Base-by-base conservation (phyloP, 2,113 vertebrate species). In the Spea multiplicata region DNA sequence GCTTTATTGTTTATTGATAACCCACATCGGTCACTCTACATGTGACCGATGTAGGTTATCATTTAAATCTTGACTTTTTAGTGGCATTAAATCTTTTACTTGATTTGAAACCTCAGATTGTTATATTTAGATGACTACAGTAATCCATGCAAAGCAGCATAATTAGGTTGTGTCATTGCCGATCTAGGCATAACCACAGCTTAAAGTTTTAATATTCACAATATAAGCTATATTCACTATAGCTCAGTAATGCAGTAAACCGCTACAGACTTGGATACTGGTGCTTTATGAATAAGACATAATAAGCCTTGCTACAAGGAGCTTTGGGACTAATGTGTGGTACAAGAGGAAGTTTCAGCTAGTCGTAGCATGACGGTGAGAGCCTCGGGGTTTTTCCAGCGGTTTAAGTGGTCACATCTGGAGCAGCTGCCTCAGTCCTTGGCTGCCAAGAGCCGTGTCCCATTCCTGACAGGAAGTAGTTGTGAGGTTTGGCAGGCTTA, bases 341-440 rank as follows among this genome's bases (percentile, higher is more conserved):
- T 59, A 49, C n/a, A 14, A 48, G 70, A 50, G 57, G 71, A 80
- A 74, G 50, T 80, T 52, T 74, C 48, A 47, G 59, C 78, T 66
- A 73, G 77, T 80, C 77, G 55, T 49, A 67, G 44, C 47, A 66
- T 73, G 70, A 59, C 66, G 66, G 71, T 61, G 50, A 74, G 13
- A 50, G 78, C 78, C 78, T 68, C 45, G n/a, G 78, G 78, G 78
- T 67, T 67, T 74, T 81, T 81, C 74, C 80, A 81, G 73, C 44
- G 74, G 80, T 75, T 81, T 71, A 66, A 66, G 74, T 62, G 70
- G 68, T 55, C 64, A 67, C 69, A 77, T 73, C 81, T 77, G 70
- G 70, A 62, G 52, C 62, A 73, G 61, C 74, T 75, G 73, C 66
- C 53, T 48, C 44, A 30, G 44, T 10, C 5, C 14, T 70, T 72